These are phyloP conservation scores for Megalops cyprinoides DNA, from an alignment of 2,797 vertebrate species.

Conservation along the genomic window DNA sequence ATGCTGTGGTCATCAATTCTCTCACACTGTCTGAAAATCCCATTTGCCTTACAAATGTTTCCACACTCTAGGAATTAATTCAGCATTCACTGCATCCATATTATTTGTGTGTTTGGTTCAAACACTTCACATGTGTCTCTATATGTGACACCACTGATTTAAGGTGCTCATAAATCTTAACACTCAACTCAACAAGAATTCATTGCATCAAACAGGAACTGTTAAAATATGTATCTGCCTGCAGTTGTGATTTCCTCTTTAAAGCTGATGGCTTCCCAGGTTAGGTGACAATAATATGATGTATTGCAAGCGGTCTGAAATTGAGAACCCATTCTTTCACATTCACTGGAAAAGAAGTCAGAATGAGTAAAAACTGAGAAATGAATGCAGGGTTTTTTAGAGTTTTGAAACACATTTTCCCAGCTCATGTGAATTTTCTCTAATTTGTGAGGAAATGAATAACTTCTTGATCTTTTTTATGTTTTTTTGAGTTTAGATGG, in stretches of 20 bases:
- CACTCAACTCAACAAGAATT: not conserved
- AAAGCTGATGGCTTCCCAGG: too few species aligned
- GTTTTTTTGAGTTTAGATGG: too few species aligned
- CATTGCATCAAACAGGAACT: not conserved
- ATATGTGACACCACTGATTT: not conserved
- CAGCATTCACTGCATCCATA: not conserved
- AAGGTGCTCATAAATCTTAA: not conserved
- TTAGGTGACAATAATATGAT: not conserved
- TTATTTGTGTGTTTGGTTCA: not conserved
- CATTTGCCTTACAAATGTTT: not conserved
- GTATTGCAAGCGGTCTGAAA: not conserved
- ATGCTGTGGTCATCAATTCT: not conserved
- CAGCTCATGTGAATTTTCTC: not conserved
- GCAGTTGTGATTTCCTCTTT: not conserved
- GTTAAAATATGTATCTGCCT: not conserved
- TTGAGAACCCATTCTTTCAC: not conserved
- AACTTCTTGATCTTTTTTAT: not conserved
- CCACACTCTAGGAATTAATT: not conserved
- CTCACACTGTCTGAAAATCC: not conserved
- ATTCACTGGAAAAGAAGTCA: not conserved
- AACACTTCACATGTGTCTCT: too few species aligned
- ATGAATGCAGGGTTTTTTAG: too few species aligned
- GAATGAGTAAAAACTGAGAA: too few species aligned
- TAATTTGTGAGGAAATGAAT: not conserved
- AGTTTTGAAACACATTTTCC: not conserved